Evolutionary conservation across 2,888 invertebrate genomes (phyloP), one percentile per base, ranked within the genome.

Genomic region (Dermolepida albohirtum): DNA sequence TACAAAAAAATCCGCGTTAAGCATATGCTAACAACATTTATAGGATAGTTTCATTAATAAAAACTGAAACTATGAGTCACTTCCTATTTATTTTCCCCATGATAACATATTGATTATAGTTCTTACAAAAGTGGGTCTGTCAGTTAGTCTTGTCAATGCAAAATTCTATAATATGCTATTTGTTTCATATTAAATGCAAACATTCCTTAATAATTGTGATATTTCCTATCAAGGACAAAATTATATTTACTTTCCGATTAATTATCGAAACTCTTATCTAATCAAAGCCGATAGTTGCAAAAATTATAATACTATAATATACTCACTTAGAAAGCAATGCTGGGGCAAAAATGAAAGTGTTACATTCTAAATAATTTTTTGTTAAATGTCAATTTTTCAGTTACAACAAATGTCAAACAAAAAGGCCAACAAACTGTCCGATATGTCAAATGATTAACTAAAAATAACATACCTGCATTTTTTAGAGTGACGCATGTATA

Each of bases 381-480:
- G 34, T 41, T 34, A 43, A 52, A 50, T 59, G 66, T 66, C 66
- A 64, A 64, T 64, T 66, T 66, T 66, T 59, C 55, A 54, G 55
- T 66, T 66, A 57, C 22, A 66, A 59, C 50, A 68, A 67, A 67
- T 67, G 67, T 67, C 70, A 67, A 66, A 66, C 51, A 40, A 66
- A 69, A 67, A 70, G 70, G 70, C 70, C 70, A 70, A 70, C 64
- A 70, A 70, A 70, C 70, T 59, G 52, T 41, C 34, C n/a, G 43
- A 64, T 40, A 69, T 50, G 67, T 64, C 68, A 63, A 63, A 47
- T n/a, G 52, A 10, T 17, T 27, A 49, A 5, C 14, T 44, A 12
- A 64, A 29, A 57, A 43, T 44, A 44, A 17, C 43, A 43, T 22
- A 59, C 59, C 59, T 47, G 47, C 47, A 47, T 47, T 43, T 41